Base-by-base conservation (phyloP, 2,797 vertebrate genomes). In the Poecilia gillii region DNA sequence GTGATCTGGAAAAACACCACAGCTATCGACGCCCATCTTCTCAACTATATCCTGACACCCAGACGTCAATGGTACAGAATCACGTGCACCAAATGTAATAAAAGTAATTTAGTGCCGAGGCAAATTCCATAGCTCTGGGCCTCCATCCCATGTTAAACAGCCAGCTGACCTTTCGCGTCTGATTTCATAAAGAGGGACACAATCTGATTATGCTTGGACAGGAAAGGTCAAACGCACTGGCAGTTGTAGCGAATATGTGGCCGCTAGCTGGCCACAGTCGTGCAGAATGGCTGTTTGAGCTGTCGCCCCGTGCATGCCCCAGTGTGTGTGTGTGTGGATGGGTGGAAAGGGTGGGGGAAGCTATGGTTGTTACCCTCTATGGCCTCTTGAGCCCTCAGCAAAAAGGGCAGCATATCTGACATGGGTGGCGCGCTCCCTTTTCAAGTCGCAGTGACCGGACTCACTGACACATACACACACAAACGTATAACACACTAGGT, bases 21-120 rank as follows among this genome's bases (percentile, higher is more conserved):
- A 28, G 55, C 55, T 28, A 57, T 28, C 4, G 76, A 20, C 75
- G 79, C 86, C 81, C 72, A 83, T 90, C 82, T 88, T 81, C 91
- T 95, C 90, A 85, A 90, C 94, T 91, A 86, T 84, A 83, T 85
- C 85, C 84, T 85, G 78, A 74, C 71, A 73, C 84, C 82, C 87
- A 70, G 81, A 72, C 46, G 85, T 88, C 91, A 0, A 49, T 59
- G 66, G 90, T 90, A 84, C 82, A 79, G 90, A 90, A 93, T 90
- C 96, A 97, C 96, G 96, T 92, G 95, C 95, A 93, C 94, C 95
- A 97, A 97, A 97, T 96, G 96, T 97, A 97, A 98, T 98, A 97
- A 97, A 97, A 96, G 97, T 97, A 97, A 98, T 98, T 98, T 97
- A 98, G 96, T 97, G 96, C 96, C 96, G 95, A 96, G 97, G 97